Evolutionary conservation across 2,797 vertebrate species (phyloP).

Genomic region (Pangasius djambal): DNA sequence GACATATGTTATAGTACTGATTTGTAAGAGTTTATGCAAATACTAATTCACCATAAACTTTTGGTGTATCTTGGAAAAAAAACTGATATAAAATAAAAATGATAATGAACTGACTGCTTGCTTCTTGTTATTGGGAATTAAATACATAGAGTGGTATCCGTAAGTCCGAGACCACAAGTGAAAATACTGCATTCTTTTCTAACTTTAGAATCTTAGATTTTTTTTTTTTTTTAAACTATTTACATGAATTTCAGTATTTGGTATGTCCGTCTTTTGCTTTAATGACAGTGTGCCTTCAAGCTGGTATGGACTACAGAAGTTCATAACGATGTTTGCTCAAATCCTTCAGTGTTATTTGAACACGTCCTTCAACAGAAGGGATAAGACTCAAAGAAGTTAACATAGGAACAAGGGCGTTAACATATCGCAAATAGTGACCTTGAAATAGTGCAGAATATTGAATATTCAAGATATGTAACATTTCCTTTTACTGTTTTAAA

Average conservation of each 20-base stretch:
- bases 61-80: conserved; percentile 40
- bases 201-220: too few relatives aligned
- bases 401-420: neutral
- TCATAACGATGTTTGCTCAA: neutral
- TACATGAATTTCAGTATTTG: too few relatives aligned
- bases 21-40: conserved; percentile 51
- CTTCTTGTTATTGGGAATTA: neutral
- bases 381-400: neutral
- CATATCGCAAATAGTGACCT: neutral
- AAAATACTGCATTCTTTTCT: neutral
- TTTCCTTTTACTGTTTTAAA: neutral
- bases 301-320: neutral
- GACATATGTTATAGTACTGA: conserved; percentile 43
- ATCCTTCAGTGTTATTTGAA: neutral
- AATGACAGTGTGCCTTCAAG: neutral
- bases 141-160: neutral
- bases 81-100: conserved; percentile 41
- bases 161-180: neutral
- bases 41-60: conserved; percentile 55
- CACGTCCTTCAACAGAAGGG: neutral
- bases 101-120: neutral
- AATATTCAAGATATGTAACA: neutral
- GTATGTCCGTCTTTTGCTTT: neutral
- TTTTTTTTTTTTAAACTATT: too few relatives aligned
- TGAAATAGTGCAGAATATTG: neutral